Evolutionary conservation across 2,888 invertebrate genomes (phyloP).

Genomic region (Drosophila paranaensis): DNA sequence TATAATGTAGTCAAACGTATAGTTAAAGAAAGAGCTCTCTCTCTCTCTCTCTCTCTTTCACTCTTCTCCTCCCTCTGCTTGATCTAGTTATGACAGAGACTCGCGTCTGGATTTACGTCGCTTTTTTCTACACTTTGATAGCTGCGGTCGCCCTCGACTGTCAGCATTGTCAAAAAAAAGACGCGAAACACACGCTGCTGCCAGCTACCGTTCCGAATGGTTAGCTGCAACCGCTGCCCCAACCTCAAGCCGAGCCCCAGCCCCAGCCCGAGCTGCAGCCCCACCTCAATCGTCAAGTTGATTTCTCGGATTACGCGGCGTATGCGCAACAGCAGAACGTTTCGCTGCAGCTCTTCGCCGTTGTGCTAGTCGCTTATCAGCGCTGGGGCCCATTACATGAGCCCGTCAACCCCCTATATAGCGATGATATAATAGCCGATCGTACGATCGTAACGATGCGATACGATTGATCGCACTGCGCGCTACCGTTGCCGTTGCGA

Average conservation of each 20-base stretch:
- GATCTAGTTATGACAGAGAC: not conserved
- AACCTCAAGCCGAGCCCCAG: not conserved
- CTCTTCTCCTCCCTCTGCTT: not conserved
- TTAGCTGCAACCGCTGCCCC: slow-evolving; percentile 20
- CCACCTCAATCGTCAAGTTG: not conserved
- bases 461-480: slow-evolving; percentile 12
- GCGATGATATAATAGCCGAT: slow-evolving; percentile 44
- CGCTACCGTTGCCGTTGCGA: slow-evolving; percentile 21
- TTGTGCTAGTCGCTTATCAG: slow-evolving; percentile 29
- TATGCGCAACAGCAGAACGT: slow-evolving; percentile 54
- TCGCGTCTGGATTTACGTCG: slow-evolving; percentile 51
- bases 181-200: slow-evolving; percentile 30
- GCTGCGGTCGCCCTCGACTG: slow-evolving; percentile 58
- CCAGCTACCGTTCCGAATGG: slow-evolving; percentile 41
- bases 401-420: slow-evolving; percentile 22
- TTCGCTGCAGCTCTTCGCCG: slow-evolving; percentile 12
- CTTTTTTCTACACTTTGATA: slow-evolving; percentile 28
- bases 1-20: too few species aligned
- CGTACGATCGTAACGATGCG: slow-evolving; percentile 16
- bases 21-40: not conserved
- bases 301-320: slow-evolving; percentile 57
- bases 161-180: slow-evolving; percentile 60
- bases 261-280: not conserved
- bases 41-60: not conserved
- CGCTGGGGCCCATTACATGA: slow-evolving; percentile 22